These are phyloP conservation scores for Cynopterus brachyotis DNA, from an alignment of 2,113 vertebrate species.

Conservation along the genomic window DNA sequence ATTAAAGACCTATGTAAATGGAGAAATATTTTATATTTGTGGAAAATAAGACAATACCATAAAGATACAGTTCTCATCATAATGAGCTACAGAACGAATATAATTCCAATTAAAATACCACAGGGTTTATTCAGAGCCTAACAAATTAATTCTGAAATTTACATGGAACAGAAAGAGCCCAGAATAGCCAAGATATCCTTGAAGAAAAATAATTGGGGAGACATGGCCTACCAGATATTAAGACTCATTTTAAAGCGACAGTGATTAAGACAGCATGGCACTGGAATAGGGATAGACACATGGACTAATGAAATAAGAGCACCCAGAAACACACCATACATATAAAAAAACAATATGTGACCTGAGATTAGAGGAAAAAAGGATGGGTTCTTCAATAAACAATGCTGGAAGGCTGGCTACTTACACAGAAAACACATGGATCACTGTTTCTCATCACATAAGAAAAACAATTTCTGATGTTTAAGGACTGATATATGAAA, in stretches of 20 bases:
- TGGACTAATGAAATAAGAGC: accelerated
- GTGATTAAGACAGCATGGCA: background rate
- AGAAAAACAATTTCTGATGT: background rate
- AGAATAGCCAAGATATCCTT: background rate
- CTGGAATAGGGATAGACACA: background rate
- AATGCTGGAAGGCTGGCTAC: background rate
- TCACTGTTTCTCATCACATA: background rate
- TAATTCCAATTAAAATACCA: background rate
- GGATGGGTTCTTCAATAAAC: background rate
- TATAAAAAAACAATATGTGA: background rate
- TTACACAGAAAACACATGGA: background rate
- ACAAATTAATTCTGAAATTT: background rate
- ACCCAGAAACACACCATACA: background rate
- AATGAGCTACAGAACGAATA: background rate
- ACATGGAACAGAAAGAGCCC: background rate
- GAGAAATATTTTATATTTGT: background rate
- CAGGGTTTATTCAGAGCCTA: background rate
- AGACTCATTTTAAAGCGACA: background rate
- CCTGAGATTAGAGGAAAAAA: background rate
- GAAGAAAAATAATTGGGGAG: background rate
- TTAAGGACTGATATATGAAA: background rate
- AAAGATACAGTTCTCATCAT: background rate
- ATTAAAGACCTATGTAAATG: background rate
- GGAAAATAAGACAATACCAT: background rate
- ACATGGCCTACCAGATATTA: background rate